Evolutionary conservation across 2,888 invertebrate species (phyloP).

Genomic region (Rhabditophanes sp.): DNA sequence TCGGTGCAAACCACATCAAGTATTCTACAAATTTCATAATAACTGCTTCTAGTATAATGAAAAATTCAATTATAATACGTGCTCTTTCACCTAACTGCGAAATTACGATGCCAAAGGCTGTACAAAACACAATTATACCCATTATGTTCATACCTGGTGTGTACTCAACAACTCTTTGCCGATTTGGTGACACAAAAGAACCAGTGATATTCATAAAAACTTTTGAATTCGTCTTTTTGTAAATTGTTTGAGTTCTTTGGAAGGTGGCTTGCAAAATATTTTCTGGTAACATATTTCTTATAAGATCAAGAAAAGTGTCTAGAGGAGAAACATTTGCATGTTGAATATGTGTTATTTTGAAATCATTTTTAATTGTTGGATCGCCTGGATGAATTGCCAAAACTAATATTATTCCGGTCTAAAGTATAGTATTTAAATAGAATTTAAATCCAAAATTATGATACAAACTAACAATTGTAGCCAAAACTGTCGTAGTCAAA

Average conservation of each 20-base stretch:
- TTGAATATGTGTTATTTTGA: conserved; percentile 16
- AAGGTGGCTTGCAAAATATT: conserved; percentile 66
- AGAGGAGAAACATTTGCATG: conserved; percentile 47
- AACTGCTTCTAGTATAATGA: conserved; percentile 71
- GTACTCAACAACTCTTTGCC: too few species aligned
- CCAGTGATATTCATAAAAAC: not conserved
- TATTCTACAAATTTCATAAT: conserved; percentile 54
- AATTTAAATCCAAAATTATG: not conserved
- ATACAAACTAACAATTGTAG: conserved; percentile 50
- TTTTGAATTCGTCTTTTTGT: conserved; percentile 8
- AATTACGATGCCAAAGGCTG: conserved; percentile 75
- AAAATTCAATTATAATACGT: conserved; percentile 58
- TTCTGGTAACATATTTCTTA: conserved; percentile 74
- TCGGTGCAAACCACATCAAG: conserved; percentile 28
- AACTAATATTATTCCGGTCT: conserved; percentile 54
- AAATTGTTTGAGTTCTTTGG: conserved; percentile 40
- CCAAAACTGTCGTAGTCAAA: conserved; percentile 54
- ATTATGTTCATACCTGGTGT: conserved; percentile 55
- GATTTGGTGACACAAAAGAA: too few species aligned
- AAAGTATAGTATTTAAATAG: conserved; percentile 5
- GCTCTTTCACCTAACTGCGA: conserved; percentile 58
- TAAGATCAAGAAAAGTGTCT: conserved; percentile 73
- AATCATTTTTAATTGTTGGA: conserved; percentile 44
- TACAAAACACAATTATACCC: conserved; percentile 71
- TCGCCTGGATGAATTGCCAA: conserved; percentile 55